Conservation (phyloP, 2,888 invertebrate genomes). For the Sesamia inferens region DNA sequence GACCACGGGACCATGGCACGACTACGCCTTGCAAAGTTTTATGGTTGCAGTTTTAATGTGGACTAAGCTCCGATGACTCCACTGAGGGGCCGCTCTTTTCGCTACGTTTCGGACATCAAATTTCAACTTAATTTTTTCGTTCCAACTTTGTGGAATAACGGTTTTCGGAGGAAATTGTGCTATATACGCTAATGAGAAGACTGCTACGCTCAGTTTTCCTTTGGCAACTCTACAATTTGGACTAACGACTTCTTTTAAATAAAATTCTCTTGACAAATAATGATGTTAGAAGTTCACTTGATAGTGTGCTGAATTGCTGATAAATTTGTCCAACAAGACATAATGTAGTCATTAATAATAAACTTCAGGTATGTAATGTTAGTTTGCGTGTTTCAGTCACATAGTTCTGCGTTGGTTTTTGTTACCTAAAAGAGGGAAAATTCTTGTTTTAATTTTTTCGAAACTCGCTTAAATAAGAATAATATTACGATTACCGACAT, state of each 20-base stretch:
- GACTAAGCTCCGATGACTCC: slow-evolving; percentile 73
- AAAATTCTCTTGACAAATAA: slow-evolving; percentile 53
- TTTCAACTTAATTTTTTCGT: slow-evolving; percentile 65
- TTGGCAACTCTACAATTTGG: slow-evolving; percentile 41
- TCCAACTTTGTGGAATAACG: slow-evolving; percentile 57
- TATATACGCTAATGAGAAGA: slow-evolving; percentile 62
- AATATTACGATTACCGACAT: slow-evolving; percentile 60
- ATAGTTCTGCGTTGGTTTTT: slow-evolving; percentile 40
- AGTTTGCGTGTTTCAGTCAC: slow-evolving; percentile 40
- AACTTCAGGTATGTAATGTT: slow-evolving; percentile 53
- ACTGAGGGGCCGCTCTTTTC: slow-evolving; percentile 53
- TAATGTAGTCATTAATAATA: slow-evolving; percentile 53
- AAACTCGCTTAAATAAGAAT: slow-evolving; percentile 58
- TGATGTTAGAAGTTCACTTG: slow-evolving; percentile 48
- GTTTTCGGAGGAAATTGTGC: slow-evolving; percentile 59
- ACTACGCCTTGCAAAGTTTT: slow-evolving; percentile 79
- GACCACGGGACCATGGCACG: slow-evolving; percentile 78
- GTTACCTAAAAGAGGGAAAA: slow-evolving; percentile 24
- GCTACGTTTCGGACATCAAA: slow-evolving; percentile 64
- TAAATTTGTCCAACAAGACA: slow-evolving; percentile 58
- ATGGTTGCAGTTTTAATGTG: slow-evolving; percentile 83
- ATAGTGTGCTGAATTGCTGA: slow-evolving; percentile 49
- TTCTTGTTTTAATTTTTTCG: slow-evolving; percentile 15
- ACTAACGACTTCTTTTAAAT: slow-evolving; percentile 40
- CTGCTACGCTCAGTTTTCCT: slow-evolving; percentile 53